Conservation (phyloP, 2,113 vertebrate genomes). For the Zonotrichia leucophrys region DNA sequence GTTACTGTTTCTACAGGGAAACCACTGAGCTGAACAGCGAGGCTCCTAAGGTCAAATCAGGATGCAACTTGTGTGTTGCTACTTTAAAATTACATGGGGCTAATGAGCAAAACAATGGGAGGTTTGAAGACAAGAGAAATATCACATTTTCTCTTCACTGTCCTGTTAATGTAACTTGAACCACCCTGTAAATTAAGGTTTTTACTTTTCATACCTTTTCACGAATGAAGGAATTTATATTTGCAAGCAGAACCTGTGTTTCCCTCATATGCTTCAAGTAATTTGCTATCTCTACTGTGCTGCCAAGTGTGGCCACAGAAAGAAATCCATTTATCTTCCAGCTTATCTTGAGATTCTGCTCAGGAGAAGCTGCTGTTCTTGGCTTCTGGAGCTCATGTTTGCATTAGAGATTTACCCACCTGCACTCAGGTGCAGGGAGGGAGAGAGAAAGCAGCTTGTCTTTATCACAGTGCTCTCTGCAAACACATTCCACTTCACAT, state of each 20-base stretch:
- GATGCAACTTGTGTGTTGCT: constrained; percentile 12
- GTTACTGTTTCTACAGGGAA: constrained; percentile 79
- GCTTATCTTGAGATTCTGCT: neutral
- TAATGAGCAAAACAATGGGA: neutral
- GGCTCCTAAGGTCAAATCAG: constrained; percentile 80
- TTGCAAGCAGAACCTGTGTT: neutral
- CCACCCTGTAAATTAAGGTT: neutral
- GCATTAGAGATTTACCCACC: neutral
- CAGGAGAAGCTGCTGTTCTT: neutral
- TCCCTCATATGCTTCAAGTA: neutral
- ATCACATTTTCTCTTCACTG: neutral
- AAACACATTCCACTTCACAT: neutral
- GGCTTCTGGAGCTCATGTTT: neutral
- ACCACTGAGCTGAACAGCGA: constrained; percentile 75
- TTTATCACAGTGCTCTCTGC: neutral
- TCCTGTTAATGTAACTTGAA: neutral
- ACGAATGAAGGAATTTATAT: neutral
- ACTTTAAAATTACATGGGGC: constrained; percentile 1
- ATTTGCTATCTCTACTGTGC: neutral
- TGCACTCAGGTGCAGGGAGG: neutral
- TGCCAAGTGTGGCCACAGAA: neutral
- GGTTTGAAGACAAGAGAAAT: neutral
- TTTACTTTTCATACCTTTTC: neutral
- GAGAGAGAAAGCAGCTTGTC: neutral
- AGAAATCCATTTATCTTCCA: neutral